Evolutionary conservation across 2,113 vertebrate genomes (phyloP).

Genomic region (Lepidothrix coronata): DNA sequence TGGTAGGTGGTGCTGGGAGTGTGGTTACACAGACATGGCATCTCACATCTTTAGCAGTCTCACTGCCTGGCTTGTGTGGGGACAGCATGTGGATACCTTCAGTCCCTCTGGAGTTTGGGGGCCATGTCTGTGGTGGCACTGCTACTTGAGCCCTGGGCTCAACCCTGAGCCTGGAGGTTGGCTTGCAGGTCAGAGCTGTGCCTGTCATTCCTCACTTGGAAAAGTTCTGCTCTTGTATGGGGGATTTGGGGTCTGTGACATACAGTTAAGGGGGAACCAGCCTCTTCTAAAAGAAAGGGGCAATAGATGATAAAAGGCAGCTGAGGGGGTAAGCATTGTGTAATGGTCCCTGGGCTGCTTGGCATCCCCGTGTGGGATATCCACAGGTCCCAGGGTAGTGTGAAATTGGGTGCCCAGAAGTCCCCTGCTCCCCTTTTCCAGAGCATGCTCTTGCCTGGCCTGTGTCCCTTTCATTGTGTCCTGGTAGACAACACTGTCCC

Average conservation of each 20-base stretch:
- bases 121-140: neutral
- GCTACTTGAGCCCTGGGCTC: neutral
- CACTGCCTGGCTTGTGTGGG: neutral
- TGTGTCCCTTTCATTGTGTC: neutral
- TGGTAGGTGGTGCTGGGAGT: neutral
- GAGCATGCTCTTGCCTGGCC: neutral
- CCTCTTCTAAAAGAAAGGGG: neutral
- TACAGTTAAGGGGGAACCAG: neutral
- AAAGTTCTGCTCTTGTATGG: neutral
- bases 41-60: neutral
- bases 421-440: neutral
- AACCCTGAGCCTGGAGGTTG: neutral
- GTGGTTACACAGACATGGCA: neutral
- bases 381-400: neutral
- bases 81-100: fast-evolving
- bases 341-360: neutral
- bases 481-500: neutral
- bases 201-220: neutral
- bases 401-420: neutral
- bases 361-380: neutral
- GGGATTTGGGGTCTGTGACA: neutral
- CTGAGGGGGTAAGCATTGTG: neutral
- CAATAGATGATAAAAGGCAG: neutral
- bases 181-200: neutral
- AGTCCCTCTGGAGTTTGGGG: neutral